Percentiles rank a stretch among this genome's conserved stretches.
Conservation (phyloP, 2,797 vertebrate genomes). For the Aphelocoma californica region DNA sequence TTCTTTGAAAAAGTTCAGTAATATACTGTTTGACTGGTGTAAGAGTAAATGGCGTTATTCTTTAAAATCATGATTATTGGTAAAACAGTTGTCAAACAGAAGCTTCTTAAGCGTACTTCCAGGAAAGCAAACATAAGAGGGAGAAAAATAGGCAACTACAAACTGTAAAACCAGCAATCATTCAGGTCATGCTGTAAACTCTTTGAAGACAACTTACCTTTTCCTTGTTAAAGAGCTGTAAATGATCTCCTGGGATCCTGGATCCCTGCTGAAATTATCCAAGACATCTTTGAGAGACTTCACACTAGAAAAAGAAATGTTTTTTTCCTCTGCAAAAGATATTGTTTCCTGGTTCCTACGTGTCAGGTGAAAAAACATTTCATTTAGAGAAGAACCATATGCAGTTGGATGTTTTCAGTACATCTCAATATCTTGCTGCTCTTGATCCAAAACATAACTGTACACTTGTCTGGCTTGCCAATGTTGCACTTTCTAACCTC, state of each 20-base stretch:
- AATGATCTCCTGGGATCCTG: not conserved
- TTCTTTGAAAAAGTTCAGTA: not conserved
- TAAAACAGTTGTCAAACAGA: not conserved
- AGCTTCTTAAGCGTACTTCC: not conserved
- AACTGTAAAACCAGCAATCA: not conserved
- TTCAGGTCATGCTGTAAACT: not conserved
- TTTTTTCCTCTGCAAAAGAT: not conserved
- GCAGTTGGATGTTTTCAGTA: not conserved
- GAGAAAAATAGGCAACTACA: not conserved
- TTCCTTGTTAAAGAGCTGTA: not conserved
- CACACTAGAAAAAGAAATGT: not conserved
- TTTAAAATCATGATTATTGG: not conserved
- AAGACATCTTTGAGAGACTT: not conserved
- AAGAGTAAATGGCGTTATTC: not conserved
- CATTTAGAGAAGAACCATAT: not conserved
- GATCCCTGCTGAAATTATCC: not conserved
- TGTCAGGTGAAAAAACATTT: not conserved
- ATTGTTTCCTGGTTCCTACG: not conserved
- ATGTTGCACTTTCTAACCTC: not conserved
- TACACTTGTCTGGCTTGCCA: not conserved
- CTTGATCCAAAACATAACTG: not conserved
- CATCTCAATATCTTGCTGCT: not conserved
- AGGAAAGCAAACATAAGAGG: not conserved
- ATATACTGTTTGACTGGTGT: not conserved
- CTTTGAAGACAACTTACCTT: not conserved